Evolutionary conservation across 2,113 vertebrate genomes (phyloP), one percentile per base, ranked within the genome.

Genomic region (Oncorhynchus masou): DNA sequence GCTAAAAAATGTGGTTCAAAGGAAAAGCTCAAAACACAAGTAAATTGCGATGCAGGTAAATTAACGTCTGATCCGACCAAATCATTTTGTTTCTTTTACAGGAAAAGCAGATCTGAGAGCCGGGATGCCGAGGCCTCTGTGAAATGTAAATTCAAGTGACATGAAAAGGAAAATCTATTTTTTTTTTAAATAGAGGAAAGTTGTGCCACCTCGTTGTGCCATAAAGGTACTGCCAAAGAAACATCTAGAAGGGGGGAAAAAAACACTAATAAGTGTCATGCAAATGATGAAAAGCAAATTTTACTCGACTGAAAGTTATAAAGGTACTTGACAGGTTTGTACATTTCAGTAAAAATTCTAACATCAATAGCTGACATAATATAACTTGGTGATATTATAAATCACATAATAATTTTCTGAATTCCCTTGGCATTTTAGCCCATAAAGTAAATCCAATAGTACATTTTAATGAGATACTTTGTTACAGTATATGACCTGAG

Each of bases 131-230:
- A 76, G 49, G 72, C 25, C 71, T 79, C 79, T 86, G 70, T 82
- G 76, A 91, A 88, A 90, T 91, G 84, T 82, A 83, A 88, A 91
- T 91, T 78, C 71, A 73, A 80, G 74, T 48, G 73, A 81, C 81
- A 85, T 84, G 62, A 86, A 89, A 87, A 81, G 81, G 77, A 85
- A 82, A 85, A 79, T 74, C 83, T 31, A 6, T 5, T 27, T 27
- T 27, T 25, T 27, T 27, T 27, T 27, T 29, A 29, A 3, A 29
- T n/a, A 72, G 27, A 65, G 65, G 76, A 19, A 3, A 60, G 60
- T 9, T 8, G 45, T 68, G 74, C 71, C 74, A 72, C 78, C 68
- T 74, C 73, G 69, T 79, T 67, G n/a, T 24, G 19, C 39, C 39
- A 69, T 62, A 68, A 71, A 71, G 29, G 80, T 64, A 80, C 66